Percentiles rank a stretch among this genome's conserved stretches.
These are phyloP conservation scores for Nephrotoma guestfalica DNA, from an alignment of 2,888 invertebrate species.

Conservation along the genomic window DNA sequence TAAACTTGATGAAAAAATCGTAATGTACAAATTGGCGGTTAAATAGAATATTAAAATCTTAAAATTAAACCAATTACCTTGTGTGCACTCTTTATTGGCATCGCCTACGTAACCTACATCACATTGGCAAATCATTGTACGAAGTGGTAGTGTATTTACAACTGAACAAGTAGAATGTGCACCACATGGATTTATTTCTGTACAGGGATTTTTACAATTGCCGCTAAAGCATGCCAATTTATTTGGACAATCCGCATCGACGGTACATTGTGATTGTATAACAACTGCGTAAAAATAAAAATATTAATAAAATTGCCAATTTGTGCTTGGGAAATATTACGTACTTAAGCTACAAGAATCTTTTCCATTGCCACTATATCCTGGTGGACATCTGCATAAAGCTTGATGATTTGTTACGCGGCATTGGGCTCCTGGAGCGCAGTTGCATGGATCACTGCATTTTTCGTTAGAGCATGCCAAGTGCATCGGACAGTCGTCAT, in stretches of 20 bases:
- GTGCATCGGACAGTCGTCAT: slow-evolving; percentile 64
- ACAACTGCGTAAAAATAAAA: neutral
- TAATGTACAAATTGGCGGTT: neutral
- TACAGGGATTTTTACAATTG: slow-evolving; percentile 67
- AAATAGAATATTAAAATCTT: neutral
- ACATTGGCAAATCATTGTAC: slow-evolving; percentile 80
- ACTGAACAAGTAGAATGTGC: slow-evolving; percentile 68
- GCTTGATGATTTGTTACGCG: slow-evolving; percentile 61
- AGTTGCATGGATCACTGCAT: slow-evolving; percentile 75
- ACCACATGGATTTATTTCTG: slow-evolving; percentile 63
- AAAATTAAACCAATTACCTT: slow-evolving; percentile 40
- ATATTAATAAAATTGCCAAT: neutral
- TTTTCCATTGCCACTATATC: slow-evolving; percentile 64
- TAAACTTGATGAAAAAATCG: neutral
- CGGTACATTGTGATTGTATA: slow-evolving; percentile 45
- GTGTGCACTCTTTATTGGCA: slow-evolving; percentile 68
- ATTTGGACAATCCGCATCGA: slow-evolving; percentile 75
- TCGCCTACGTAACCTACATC: slow-evolving; percentile 70
- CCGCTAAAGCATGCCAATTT: slow-evolving; percentile 69
- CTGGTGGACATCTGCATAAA: slow-evolving; percentile 68
- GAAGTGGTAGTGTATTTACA: slow-evolving; percentile 69
- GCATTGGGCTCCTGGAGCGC: slow-evolving; percentile 64
- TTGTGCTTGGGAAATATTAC: slow-evolving; percentile 9
- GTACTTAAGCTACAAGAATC: slow-evolving; percentile 46
- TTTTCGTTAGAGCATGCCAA: slow-evolving; percentile 62